A percentile compares a stretch with the other conserved stretches of the same genome.
phyloP scores from a whole-genome alignment of 2,888 invertebrate genomes.

The Hyalella azteca region DNA sequence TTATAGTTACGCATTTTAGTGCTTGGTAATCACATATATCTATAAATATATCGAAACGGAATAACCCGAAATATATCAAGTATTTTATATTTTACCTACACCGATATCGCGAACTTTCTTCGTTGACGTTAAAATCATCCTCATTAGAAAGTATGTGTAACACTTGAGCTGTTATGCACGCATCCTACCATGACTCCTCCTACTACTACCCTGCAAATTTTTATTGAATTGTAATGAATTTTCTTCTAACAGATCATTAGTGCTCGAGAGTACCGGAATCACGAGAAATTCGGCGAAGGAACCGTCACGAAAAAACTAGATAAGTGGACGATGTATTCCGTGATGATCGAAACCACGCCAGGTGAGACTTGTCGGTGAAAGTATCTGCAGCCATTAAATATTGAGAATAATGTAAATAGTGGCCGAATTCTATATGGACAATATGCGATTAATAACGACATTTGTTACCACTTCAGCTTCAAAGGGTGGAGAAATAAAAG shows the following conservation, averaged over 20 bases:
- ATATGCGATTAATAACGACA: neutral
- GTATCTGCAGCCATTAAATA: neutral
- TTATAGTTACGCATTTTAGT: neutral
- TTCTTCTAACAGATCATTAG: neutral
- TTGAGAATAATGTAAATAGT: neutral
- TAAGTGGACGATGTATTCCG: neutral
- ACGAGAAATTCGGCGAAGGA: neutral
- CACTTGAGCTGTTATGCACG: too few species aligned
- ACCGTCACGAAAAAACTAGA: neutral
- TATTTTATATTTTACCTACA: neutral
- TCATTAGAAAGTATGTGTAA: too few species aligned
- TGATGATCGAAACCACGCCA: neutral
- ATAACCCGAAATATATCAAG: neutral
- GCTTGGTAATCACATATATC: neutral
- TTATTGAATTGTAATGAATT: neutral
- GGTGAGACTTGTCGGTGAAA: neutral
- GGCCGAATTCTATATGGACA: neutral
- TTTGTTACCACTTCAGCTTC: neutral
- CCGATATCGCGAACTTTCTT: neutral
- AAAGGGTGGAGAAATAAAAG: neutral
- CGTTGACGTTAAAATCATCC: neutral
- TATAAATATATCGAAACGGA: neutral
- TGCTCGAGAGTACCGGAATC: neutral
- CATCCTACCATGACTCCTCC: too few species aligned
- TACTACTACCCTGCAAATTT: too few species aligned